Base-by-base conservation (phyloP, 2,797 vertebrate genomes). In the Melanotaenia trifasciata region DNA sequence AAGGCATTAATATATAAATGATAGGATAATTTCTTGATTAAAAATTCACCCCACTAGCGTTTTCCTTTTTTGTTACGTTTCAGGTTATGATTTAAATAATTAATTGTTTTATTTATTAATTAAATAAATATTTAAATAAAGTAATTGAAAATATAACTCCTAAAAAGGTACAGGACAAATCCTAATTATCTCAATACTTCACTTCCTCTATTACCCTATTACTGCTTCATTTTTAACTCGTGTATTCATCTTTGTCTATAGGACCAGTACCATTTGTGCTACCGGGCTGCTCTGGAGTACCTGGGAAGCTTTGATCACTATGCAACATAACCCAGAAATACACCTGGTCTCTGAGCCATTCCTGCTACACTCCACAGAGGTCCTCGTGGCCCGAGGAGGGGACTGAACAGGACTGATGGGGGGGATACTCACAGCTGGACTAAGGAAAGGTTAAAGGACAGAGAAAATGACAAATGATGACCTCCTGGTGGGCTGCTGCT, bases 231-330 rank as follows among this genome's bases (percentile, higher is more conserved):
- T 30, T 47, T 5, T 66, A 1, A n/a, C 63, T 22, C 16, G 14
- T 28, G 2, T 9, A 0, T 1, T 22, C 3, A 12, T 53, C 33
- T 60, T 64, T 56, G n/a, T 63, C 28, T 10, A n/a, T 91, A 99
- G 98, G 98, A 99, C 93, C 98, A 99, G 95, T 99, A 99, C 90
- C 97, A 98, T 89, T 93, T 99, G 91, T 99, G 98, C 94, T 99
- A 99, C 94, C 90, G 96, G 65, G 97, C 98, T 0, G 97, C 97
- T 54, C 94, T 99, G 95, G 98, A 99, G 93, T 98, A 99, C 92
- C 96, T 99, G 65, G 97, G 97, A 94, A 99, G 97, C 95, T 99
- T 98, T 30, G 98, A 99, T 92, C 96, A 99, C 97, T 99, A 98
- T 97, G 96, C 97, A 97, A 98, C 96, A 95, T 98, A 98, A 97